Evolutionary conservation across 35 echinoderm and acorn worm species (phyloP).

Genomic region (Diadema setosum): DNA sequence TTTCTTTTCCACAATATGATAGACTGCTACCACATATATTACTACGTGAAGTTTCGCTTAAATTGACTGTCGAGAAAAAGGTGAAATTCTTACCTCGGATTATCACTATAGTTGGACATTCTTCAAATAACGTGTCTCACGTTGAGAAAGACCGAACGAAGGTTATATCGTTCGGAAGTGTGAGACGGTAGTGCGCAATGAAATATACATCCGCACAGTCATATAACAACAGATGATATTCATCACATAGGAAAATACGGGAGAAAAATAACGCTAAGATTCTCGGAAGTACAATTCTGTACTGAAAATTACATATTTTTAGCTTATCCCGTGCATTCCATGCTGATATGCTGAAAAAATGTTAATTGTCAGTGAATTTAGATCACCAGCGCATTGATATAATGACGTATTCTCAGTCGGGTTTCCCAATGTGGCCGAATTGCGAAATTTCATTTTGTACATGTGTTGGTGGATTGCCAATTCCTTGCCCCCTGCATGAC

Average conservation of each 20-base stretch:
- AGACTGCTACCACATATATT: too few species aligned
- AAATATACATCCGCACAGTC: not conserved
- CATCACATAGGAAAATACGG: too few species aligned
- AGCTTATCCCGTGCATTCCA: too few species aligned
- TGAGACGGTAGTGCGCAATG: not conserved
- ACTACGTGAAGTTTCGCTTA: not conserved
- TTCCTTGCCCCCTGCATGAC: too few species aligned
- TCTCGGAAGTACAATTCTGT: too few species aligned
- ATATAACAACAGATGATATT: too few species aligned
- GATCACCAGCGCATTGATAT: not conserved
- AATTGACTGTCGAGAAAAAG: not conserved
- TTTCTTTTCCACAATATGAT: too few species aligned
- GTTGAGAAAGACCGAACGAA: not conserved
- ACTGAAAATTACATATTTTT: too few species aligned
- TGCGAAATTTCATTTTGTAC: constrained; percentile 1
- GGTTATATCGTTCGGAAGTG: not conserved
- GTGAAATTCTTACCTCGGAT: not conserved
- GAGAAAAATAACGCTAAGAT: too few species aligned
- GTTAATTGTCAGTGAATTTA: too few species aligned
- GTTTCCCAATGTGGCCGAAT: not conserved
- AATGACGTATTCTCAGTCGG: not conserved
- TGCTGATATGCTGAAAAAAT: too few species aligned
- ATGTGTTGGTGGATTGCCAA: not conserved
- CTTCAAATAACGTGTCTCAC: not conserved
- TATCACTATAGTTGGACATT: not conserved